A percentile compares a stretch with the other conserved stretches of the same genome.
Evolutionary conservation across 1,140 invertebrate species (phyloP).

Genomic region (Papilio xuthus): DNA sequence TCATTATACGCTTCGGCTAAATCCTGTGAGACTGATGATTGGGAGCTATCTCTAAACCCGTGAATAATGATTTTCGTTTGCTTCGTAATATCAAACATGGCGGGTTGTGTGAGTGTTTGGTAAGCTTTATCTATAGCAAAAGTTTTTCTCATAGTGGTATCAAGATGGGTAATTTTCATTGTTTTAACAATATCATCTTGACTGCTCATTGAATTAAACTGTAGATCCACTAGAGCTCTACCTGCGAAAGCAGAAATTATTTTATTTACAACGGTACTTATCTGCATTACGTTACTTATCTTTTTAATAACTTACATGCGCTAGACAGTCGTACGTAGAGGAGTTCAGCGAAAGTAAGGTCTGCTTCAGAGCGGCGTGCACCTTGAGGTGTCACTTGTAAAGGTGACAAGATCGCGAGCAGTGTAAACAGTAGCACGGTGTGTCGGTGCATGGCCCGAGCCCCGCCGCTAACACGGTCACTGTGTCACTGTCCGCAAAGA

Average conservation of each 20-base stretch:
- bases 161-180: constrained; percentile 69
- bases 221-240: constrained; percentile 72
- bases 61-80: constrained; percentile 76
- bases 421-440: constrained; percentile 49
- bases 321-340: constrained; percentile 71
- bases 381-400: constrained; percentile 42
- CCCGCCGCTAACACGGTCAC: constrained; percentile 71
- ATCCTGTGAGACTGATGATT: constrained; percentile 64
- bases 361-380: constrained; percentile 43
- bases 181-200: constrained; percentile 68
- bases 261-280: not conserved
- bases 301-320: constrained; percentile 66
- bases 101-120: constrained; percentile 57
- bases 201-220: constrained; percentile 56
- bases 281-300: not conserved
- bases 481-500: constrained; percentile 74
- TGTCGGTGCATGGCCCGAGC: constrained; percentile 67
- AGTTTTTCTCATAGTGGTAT: constrained; percentile 50
- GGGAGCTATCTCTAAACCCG: constrained; percentile 71
- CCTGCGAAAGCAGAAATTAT: constrained; percentile 57
- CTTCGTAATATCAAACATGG: constrained; percentile 70
- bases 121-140: constrained; percentile 68
- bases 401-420: constrained; percentile 50
- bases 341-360: constrained; percentile 70
- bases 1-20: constrained; percentile 70